A percentile compares a stretch with the other conserved stretches of the same genome.
These are phyloP conservation scores for Cherax destructor DNA, from an alignment of 1,140 invertebrate genomes.

Conservation along the genomic window DNA sequence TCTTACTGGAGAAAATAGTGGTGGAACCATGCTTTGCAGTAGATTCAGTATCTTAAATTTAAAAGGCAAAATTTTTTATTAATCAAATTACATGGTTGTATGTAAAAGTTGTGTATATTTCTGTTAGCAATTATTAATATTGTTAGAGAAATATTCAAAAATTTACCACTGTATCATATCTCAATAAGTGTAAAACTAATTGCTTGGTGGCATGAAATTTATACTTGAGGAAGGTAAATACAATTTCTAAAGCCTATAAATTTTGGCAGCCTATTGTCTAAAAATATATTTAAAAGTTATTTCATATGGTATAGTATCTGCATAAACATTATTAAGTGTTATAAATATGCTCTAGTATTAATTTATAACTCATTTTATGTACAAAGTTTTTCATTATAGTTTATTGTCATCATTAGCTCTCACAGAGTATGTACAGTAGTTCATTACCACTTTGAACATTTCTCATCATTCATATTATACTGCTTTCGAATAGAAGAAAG, in stretches of 20 bases:
- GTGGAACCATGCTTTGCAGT: neutral
- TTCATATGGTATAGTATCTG: neutral
- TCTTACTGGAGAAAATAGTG: neutral
- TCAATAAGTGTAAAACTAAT: neutral
- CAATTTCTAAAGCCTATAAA: neutral
- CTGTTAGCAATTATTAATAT: no score
- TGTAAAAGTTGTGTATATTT: neutral
- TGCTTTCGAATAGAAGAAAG: no score
- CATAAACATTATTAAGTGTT: no score
- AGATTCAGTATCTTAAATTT: neutral
- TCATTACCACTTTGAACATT: neutral
- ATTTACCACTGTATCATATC: no score
- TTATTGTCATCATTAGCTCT: neutral
- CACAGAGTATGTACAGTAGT: neutral
- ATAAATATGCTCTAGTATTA: neutral
- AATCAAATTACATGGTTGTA: neutral
- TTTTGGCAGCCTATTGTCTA: neutral
- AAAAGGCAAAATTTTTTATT: neutral
- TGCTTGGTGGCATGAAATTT: neutral
- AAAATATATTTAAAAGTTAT: neutral
- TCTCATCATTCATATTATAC: neutral
- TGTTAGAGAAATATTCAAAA: no score
- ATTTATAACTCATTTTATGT: neutral
- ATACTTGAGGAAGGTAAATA: neutral
- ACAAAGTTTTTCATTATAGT: neutral